phyloP scores from a whole-genome alignment of 2,888 invertebrate genomes.

The Ischnura elegans region DNA sequence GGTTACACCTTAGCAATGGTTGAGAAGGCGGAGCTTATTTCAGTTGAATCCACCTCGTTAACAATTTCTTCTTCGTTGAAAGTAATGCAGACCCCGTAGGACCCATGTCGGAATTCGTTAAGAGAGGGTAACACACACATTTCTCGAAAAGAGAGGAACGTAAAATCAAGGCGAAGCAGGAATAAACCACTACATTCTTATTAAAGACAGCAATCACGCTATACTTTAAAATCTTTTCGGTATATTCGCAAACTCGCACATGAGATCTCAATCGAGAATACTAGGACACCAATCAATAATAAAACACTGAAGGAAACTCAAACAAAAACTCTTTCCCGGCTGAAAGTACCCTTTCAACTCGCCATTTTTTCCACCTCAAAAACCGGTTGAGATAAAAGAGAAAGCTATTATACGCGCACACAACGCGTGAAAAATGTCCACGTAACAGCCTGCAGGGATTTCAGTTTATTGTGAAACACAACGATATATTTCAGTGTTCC shows the following conservation, averaged over 20 bases:
- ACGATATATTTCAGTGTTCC: not conserved
- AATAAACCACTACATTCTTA: not conserved
- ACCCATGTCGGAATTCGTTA: too few relatives aligned
- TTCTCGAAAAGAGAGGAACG: too few relatives aligned
- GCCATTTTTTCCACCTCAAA: slow-evolving; percentile 8
- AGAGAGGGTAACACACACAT: too few relatives aligned
- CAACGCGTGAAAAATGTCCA: not conserved
- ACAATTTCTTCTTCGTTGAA: too few relatives aligned
- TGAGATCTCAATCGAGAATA: slow-evolving; percentile 4
- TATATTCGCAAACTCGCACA: not conserved
- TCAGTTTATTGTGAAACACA: not conserved
- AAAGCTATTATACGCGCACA: slow-evolving; percentile 49
- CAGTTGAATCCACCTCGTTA: too few relatives aligned
- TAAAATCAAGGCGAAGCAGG: too few relatives aligned
- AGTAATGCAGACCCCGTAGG: too few relatives aligned
- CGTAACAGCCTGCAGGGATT: not conserved
- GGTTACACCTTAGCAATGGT: too few relatives aligned
- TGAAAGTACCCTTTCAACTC: not conserved
- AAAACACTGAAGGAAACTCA: not conserved
- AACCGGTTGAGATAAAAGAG: slow-evolving; percentile 55
- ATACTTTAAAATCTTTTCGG: not conserved
- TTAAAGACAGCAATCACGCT: not conserved
- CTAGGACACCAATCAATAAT: not conserved
- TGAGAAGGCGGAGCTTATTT: too few relatives aligned
- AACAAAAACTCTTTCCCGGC: not conserved